Base-by-base conservation (phyloP, 2,797 vertebrate species). In the Sebastes hubbsi region DNA sequence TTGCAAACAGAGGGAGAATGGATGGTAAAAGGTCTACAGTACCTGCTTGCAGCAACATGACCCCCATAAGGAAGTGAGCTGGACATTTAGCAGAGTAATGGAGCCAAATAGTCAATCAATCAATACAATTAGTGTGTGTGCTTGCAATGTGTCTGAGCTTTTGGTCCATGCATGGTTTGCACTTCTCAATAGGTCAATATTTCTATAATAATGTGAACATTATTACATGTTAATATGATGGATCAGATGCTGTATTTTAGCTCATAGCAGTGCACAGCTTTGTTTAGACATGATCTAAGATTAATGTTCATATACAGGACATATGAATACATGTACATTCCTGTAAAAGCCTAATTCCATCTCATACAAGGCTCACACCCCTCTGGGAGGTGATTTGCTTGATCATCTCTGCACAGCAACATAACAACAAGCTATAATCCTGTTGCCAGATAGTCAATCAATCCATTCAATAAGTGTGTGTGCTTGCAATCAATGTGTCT, bases 11-110 rank as follows among this genome's bases (percentile, higher is more conserved):
- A 59, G 12, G 27, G 55, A 59, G 69, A 13, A 14, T 8, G 22
- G 30, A 46, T 18, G 22, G 60, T 49, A 25, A 64, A 77, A 72
- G 42, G 16, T 46, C 52, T 46, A 38, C 36, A 38, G 36, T 38
- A 66, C 12, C n/a, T 29, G 64, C 60, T 83, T 84, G 61, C 66
- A 83, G 58, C 46, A 67, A 86, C 71, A 55, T 78, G 84, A 87
- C 69, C 27, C 30, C 46, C 20, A 80, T 67, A 60, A 80, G 60
- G 70, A 89, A 86, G 63, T 80, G 56, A 82, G 29, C n/a, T 30
- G 10, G 22, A 54, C 56, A 86, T 60, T 77, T 22, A 63, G 72
- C 34, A 67, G 22, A 52, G 66, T 78, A 80, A 87, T 84, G 60
- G 71, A 88, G 52, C 24, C 36, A 67, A 22, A 36, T 59, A 67